A percentile compares a stretch with the other conserved stretches of the same genome.
Conservation (phyloP, 2,113 vertebrate genomes). For the Cebidichthys violaceus region DNA sequence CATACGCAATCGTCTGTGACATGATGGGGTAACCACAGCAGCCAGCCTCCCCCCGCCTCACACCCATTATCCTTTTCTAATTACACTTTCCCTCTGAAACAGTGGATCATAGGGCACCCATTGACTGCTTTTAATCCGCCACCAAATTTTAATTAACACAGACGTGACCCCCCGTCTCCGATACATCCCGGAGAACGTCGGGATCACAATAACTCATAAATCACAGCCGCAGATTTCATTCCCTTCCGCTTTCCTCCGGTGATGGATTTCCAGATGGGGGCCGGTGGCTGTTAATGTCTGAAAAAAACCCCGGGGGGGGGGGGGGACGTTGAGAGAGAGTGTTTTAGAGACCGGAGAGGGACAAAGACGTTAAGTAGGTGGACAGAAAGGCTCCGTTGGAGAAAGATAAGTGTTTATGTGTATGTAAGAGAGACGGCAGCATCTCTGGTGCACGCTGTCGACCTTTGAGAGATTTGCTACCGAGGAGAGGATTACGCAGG, state of each 20-base stretch:
- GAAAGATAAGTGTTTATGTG: conserved; percentile 61
- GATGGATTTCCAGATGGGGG: conserved; percentile 81
- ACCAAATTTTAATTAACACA: conserved; percentile 85
- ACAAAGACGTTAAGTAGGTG: conserved; percentile 27
- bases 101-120: conserved; percentile 78
- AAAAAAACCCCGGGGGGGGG: conserved; percentile 35
- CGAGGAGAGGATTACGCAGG: conserved; percentile 73
- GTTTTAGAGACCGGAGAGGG: conserved; percentile 17
- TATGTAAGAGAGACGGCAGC: conserved; percentile 59
- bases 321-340: conserved; percentile 24
- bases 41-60: conserved; percentile 12
- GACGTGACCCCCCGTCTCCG: conserved; percentile 74
- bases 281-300: conserved; percentile 69
- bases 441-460: conserved; percentile 64
- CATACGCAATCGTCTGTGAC: conserved; percentile 4
- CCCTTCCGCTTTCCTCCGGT: conserved; percentile 58
- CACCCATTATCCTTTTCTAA: conserved; percentile 80
- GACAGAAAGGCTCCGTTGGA: conserved; percentile 47
- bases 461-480: conserved; percentile 78
- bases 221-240: conserved; percentile 77
- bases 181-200: conserved; percentile 76
- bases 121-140: conserved; percentile 83
- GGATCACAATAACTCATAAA: conserved; percentile 83
- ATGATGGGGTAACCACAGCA: conserved; percentile 25
- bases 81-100: conserved; percentile 82